Base-by-base conservation (phyloP, 2,113 vertebrate genomes). In the Columba janthina region DNA sequence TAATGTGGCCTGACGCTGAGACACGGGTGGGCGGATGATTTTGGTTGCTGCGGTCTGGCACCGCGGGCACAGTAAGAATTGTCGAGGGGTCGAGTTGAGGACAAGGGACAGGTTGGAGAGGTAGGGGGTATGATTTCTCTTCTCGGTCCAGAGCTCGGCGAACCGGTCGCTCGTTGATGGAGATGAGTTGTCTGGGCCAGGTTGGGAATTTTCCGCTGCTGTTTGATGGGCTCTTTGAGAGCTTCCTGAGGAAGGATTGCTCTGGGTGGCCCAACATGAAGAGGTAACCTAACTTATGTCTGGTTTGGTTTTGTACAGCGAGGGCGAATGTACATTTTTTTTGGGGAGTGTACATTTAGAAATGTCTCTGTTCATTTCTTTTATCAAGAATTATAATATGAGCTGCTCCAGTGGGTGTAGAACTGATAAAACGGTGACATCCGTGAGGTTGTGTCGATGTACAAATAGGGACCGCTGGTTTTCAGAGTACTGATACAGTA, bases 61-160 rank as follows among this genome's bases (percentile, higher is more conserved):
- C 24, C 7, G 20, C 60, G 6, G 51, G 11, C 5, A 17, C 6
- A 8, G 36, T 8, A 38, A 36, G 42, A 15, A 12, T 5, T n/a
- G 61, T 44, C 6, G 38, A 84, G 25, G 9, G n/a, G 24, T 19
- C 0, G 3, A 60, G 12, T 0, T n/a, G 15, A 8, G 44, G 17
- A 53, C 25, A 9, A 50, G 51, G 22, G 0, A 0, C 15, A 5
- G 53, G 28, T 26, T 1, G 1, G 24, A 26, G 54, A 70, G 20
- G 38, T 34, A 6, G 25, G 26, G 57, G 31, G 22, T 60, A 22
- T 77, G 81, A 5, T 6, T 9, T 50, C 66, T 26, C 12, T 50
- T 50, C 50, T 36, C 1, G 2, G 21, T 36, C 19, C 5, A 2
- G 8, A 60, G 28, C 10, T 54, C 34, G 21, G 28, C 11, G 46